phyloP scores from a whole-genome alignment of 2,888 invertebrate genomes.

The Orthosia cruda region DNA sequence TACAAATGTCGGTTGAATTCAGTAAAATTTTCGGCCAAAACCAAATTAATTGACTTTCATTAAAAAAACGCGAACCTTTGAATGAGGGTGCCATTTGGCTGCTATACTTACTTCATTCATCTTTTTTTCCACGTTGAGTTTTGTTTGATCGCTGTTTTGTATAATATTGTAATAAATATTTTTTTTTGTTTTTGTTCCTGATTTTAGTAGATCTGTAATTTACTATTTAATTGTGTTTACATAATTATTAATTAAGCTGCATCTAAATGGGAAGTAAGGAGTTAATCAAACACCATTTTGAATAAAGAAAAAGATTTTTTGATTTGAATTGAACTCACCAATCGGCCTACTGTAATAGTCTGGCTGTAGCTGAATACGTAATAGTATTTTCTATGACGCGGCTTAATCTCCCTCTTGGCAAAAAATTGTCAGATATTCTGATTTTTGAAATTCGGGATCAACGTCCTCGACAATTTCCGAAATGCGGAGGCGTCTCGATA shows the following conservation, averaged over 20 bases:
- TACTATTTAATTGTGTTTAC: not conserved
- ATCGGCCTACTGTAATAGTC: too few species aligned
- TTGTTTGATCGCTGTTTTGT: constrained; percentile 3
- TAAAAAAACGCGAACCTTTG: constrained; percentile 57
- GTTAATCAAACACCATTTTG: not conserved
- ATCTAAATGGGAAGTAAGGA: not conserved
- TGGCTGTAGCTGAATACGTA: too few species aligned
- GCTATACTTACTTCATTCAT: constrained; percentile 27
- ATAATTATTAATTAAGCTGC: not conserved
- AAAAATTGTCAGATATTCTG: too few species aligned
- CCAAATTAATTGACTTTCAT: constrained; percentile 72
- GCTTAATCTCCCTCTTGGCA: too few species aligned
- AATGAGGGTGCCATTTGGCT: constrained; percentile 40
- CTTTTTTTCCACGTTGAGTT: constrained; percentile 24
- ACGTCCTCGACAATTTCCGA: too few species aligned
- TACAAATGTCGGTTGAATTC: constrained; percentile 67
- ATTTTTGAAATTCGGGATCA: too few species aligned
- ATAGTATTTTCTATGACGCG: too few species aligned
- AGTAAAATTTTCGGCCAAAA: constrained; percentile 69
- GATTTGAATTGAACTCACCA: too few species aligned
- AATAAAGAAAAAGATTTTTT: too few species aligned
- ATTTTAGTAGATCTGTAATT: not conserved
- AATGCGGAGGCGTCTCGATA: too few species aligned
- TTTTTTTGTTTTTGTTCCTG: not conserved
- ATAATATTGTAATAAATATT: constrained; percentile 10